Evolutionary conservation across 2,797 vertebrate species (phyloP), one percentile per base, ranked within the genome.

Genomic region (Microcaecilia unicolor): DNA sequence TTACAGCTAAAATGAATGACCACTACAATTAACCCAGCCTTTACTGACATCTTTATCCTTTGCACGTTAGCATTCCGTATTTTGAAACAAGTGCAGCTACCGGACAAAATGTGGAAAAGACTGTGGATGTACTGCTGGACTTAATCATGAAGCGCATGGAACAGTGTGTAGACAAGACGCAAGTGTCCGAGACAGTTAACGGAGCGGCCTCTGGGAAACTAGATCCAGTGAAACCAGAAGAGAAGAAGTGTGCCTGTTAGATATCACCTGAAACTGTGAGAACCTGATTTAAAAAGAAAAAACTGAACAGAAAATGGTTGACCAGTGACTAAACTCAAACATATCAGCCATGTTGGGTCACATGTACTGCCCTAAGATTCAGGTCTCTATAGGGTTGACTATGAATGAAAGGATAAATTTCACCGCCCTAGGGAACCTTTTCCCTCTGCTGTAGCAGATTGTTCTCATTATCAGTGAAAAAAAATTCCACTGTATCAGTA

Each of bases 71-170:
- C 48, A 92, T 97, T 42, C 93, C 90, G 0, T 97, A 97, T 80
- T 91, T 93, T 21, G 93, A 97, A 77, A 97, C 93, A 1, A 96
- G 92, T 3, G 92, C 93, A 1, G 93, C 93, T 0, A 92, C 89
- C 0, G 92, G 93, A 1, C 73, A 76, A 6, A 85, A 90, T 18
- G 90, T 97, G 51, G 91, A 93, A 44, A 87, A 85, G 52, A 83
- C 93, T 0, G 91, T 97, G 55, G 80, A 89, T 34, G 89, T 76
- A 0, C 87, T 97, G 35, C 61, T 97, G 72, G 93, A 97, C 76
- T 89, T 97, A 77, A 92, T 97, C 43, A 97, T 97, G 93, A 93
- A 94, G 67, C 79, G 93, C 31, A 97, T 97, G 93, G 93, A 97
- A 59, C 89, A 92, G 61, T 96, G 90, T 5, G 89, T 94, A 10